These are phyloP conservation scores for Neodiprion virginianus DNA, from an alignment of 1,140 invertebrate species.

Conservation along the genomic window DNA sequence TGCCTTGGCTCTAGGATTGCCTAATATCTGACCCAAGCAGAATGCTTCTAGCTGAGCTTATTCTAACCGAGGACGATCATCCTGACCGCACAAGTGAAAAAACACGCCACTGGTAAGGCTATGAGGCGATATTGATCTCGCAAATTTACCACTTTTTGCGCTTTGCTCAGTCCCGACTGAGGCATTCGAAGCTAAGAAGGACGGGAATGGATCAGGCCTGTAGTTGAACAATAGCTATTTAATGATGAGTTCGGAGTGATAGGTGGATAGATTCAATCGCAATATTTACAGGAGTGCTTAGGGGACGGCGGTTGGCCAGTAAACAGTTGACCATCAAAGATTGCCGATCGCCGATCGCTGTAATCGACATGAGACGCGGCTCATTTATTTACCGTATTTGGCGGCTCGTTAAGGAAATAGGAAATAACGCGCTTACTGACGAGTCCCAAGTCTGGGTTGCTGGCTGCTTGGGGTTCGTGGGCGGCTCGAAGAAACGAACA, in stretches of 20 bases:
- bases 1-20: neutral
- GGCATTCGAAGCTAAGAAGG: neutral
- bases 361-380: conserved; percentile 10
- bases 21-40: neutral
- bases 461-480: neutral
- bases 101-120: too few relatives aligned
- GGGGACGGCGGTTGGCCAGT: neutral
- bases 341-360: conserved; percentile 3
- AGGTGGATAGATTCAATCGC: neutral
- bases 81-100: too few relatives aligned
- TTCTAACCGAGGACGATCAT: too few relatives aligned
- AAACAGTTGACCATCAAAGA: conserved; percentile 8
- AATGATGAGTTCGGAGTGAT: neutral
- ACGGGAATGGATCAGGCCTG: neutral
- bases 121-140: neutral
- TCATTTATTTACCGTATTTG: conserved; percentile 17
- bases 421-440: conserved; percentile 2
- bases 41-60: too few relatives aligned
- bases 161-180: neutral
- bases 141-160: neutral
- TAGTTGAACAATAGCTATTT: neutral
- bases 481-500: conserved; percentile 6
- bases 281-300: conserved; percentile 6
- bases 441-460: neutral
- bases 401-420: conserved; percentile 14